Conservation (phyloP, 2,888 invertebrate species). For the Oligia latruncula region DNA sequence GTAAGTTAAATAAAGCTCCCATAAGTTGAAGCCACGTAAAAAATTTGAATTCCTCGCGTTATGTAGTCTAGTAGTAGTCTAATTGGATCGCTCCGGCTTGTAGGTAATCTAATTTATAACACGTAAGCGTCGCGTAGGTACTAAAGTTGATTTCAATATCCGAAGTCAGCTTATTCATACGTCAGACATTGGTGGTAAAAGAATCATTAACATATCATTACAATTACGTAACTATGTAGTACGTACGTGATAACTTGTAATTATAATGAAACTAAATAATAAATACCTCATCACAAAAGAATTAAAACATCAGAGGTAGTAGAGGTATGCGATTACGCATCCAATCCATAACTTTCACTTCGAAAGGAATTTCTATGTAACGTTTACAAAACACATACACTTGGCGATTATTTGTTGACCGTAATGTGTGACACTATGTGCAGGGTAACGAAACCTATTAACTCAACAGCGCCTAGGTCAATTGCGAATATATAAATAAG, state of each 20-base stretch:
- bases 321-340: neutral
- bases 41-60: neutral
- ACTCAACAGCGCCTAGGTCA: slow-evolving; percentile 51
- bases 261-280: neutral
- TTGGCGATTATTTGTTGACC: slow-evolving; percentile 11
- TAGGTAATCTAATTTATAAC: slow-evolving; percentile 38
- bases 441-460: slow-evolving; percentile 21
- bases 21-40: neutral
- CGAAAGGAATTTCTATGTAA: slow-evolving; percentile 11
- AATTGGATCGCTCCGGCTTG: slow-evolving; percentile 3
- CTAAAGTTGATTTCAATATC: slow-evolving; percentile 2
- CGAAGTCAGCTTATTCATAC: slow-evolving; percentile 12
- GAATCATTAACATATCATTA: slow-evolving; percentile 15
- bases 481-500: slow-evolving; percentile 44
- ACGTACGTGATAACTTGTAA: slow-evolving; percentile 17
- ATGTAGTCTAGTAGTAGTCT: neutral
- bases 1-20: neutral
- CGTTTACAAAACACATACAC: neutral
- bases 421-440: neutral
- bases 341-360: slow-evolving; percentile 11
- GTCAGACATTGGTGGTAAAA: slow-evolving; percentile 2
- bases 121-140: slow-evolving; percentile 8
- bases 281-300: neutral
- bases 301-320: neutral
- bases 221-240: neutral